These are phyloP conservation scores for Mizuhopecten yessoensis DNA, from an alignment of 1,140 invertebrate genomes.

Conservation along the genomic window DNA sequence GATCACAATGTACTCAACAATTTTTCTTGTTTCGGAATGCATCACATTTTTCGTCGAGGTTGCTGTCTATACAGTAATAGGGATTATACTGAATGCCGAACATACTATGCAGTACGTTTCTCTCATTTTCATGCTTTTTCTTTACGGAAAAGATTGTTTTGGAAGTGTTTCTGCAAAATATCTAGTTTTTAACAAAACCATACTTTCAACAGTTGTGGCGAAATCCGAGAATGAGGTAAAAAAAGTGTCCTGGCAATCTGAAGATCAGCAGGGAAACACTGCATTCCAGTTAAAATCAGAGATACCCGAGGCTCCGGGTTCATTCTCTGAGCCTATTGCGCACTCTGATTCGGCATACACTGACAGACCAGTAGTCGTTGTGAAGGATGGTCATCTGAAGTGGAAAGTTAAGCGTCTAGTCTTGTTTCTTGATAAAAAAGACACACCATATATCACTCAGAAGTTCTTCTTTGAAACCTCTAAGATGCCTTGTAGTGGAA, in stretches of 20 bases:
- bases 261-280: conserved; percentile 66
- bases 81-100: conserved; percentile 76
- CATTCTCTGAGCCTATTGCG: background rate
- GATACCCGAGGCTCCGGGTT: background rate
- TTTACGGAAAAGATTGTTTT: conserved; percentile 74
- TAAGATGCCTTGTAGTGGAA: conserved; percentile 65
- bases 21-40: conserved; percentile 73
- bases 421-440: conserved; percentile 70
- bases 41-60: conserved; percentile 74
- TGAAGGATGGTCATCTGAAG: conserved; percentile 54
- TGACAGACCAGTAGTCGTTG: conserved; percentile 1
- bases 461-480: conserved; percentile 71
- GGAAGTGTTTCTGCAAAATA: conserved; percentile 71
- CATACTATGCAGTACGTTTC: conserved; percentile 70
- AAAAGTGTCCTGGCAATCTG: conserved; percentile 58
- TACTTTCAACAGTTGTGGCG: conserved; percentile 63
- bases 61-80: conserved; percentile 76
- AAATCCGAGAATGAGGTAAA: conserved; percentile 66
- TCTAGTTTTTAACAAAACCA: conserved; percentile 72
- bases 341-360: background rate
- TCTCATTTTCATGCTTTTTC: conserved; percentile 70
- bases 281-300: conserved; percentile 60
- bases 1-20: conserved; percentile 71
- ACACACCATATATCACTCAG: conserved; percentile 70
- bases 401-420: conserved; percentile 66